phyloP scores from a whole-genome alignment of 2,888 invertebrate genomes.

The Tetanocera ferruginea region DNA sequence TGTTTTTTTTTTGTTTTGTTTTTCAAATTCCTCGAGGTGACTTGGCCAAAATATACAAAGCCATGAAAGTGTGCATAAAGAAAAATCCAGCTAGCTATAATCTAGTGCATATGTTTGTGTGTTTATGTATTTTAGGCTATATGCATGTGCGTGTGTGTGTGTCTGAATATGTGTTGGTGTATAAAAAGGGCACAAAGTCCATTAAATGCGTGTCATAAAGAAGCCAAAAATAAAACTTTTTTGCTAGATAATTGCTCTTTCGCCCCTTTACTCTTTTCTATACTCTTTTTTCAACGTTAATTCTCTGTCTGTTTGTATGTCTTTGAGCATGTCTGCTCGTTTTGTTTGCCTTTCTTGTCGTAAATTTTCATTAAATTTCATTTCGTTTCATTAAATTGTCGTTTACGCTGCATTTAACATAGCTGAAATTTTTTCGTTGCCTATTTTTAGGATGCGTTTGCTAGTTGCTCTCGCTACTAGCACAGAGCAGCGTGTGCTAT shows the following conservation, averaged over 20 bases:
- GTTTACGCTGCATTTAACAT: slow-evolving; percentile 24
- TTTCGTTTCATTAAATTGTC: slow-evolving; percentile 27
- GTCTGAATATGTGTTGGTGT: slow-evolving; percentile 28
- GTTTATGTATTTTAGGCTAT: not conserved
- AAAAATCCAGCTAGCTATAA: not conserved
- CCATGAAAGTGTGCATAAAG: not conserved
- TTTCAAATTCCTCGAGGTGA: not conserved
- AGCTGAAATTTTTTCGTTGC: slow-evolving; percentile 1
- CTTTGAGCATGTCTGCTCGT: not conserved
- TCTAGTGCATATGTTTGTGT: slow-evolving; percentile 1
- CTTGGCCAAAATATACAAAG: not conserved
- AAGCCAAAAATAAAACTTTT: not conserved
- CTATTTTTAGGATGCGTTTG: not conserved
- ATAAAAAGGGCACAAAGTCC: slow-evolving; percentile 1
- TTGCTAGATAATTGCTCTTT: not conserved
- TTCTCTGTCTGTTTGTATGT: not conserved
- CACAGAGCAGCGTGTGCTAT: not conserved
- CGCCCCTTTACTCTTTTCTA: not conserved
- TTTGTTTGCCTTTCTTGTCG: not conserved
- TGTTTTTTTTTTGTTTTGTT: not conserved
- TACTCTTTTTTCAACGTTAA: not conserved
- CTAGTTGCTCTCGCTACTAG: not conserved
- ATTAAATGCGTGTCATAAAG: slow-evolving; percentile 19
- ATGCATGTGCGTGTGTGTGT: not conserved
- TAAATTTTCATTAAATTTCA: slow-evolving; percentile 26